phyloP scores from a whole-genome alignment of 2,797 vertebrate genomes.

The Erethizon dorsatum region DNA sequence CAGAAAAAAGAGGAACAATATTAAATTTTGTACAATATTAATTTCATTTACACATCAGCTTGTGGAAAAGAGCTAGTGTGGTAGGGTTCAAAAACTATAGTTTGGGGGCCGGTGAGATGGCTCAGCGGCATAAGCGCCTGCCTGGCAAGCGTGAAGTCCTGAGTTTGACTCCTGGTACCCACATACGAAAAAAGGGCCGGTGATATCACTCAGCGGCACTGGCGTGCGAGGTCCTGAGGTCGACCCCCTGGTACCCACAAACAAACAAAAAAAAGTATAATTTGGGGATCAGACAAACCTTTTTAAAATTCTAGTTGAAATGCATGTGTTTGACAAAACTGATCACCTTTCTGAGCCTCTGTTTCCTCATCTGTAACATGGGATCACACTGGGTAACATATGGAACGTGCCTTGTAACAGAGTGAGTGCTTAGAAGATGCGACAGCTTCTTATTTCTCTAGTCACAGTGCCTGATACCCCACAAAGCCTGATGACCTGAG shows the following conservation, averaged over 20 bases:
- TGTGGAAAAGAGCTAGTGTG: not conserved
- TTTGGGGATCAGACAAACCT: not conserved
- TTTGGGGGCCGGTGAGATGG: not conserved
- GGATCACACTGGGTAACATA: not conserved
- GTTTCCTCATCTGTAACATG: not conserved
- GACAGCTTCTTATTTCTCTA: not conserved
- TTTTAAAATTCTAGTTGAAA: not conserved
- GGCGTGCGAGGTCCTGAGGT: too few species aligned
- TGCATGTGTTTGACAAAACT: not conserved
- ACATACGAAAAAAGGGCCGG: too few species aligned
- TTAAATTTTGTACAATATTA: not conserved
- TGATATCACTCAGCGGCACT: too few species aligned
- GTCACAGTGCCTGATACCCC: not conserved
- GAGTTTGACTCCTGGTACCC: too few species aligned
- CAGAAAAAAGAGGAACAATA: not conserved
- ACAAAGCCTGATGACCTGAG: not conserved
- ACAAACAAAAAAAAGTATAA: not conserved
- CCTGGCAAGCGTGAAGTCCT: too few species aligned
- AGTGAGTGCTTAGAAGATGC: not conserved
- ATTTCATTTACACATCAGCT: not conserved
- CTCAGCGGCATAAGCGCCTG: too few species aligned
- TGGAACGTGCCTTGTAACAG: not conserved
- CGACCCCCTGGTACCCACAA: too few species aligned
- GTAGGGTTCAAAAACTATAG: conserved; percentile 1
- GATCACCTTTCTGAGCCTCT: not conserved